Evolutionary conservation across 2,797 vertebrate genomes (phyloP).

Genomic region (Rhinogobio ventralis): DNA sequence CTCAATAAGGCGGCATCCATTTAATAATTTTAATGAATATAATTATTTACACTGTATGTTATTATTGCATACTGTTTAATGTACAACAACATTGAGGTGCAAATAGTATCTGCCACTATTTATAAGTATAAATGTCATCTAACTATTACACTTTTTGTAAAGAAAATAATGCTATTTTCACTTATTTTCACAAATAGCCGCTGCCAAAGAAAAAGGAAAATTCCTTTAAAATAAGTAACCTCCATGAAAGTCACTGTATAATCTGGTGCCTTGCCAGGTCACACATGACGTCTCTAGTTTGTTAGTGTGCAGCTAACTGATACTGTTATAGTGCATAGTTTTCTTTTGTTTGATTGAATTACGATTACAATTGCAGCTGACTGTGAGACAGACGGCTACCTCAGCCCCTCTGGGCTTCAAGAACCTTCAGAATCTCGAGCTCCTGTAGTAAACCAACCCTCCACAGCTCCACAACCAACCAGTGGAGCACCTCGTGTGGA

Average conservation of each 20-base stretch:
- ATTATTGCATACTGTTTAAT: too few species aligned
- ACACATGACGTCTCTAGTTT: neutral
- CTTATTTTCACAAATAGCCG: too few species aligned
- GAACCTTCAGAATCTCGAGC: conserved; percentile 69
- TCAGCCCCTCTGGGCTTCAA: conserved; percentile 81
- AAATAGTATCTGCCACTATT: too few species aligned
- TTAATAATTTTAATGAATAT: too few species aligned
- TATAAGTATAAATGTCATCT: too few species aligned
- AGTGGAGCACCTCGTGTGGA: conserved; percentile 31
- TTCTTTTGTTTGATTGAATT: conserved; percentile 28
- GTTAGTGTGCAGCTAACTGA: too few species aligned
- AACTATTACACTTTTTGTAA: too few species aligned
- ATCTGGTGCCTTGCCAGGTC: neutral
- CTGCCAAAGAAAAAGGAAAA: too few species aligned
- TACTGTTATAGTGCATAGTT: neutral
- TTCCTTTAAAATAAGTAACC: neutral
- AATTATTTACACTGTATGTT: too few species aligned
- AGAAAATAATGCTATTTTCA: too few species aligned
- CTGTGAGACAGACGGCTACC: conserved; percentile 82
- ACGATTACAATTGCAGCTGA: conserved; percentile 75
- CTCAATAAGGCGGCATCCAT: too few species aligned
- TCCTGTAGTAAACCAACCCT: conserved; percentile 10
- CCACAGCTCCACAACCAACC: neutral
- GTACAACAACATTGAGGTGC: too few species aligned
- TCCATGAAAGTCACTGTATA: neutral